phyloP scores from a whole-genome alignment of 1,140 invertebrate genomes.

The Trinorchestia longiramus region DNA sequence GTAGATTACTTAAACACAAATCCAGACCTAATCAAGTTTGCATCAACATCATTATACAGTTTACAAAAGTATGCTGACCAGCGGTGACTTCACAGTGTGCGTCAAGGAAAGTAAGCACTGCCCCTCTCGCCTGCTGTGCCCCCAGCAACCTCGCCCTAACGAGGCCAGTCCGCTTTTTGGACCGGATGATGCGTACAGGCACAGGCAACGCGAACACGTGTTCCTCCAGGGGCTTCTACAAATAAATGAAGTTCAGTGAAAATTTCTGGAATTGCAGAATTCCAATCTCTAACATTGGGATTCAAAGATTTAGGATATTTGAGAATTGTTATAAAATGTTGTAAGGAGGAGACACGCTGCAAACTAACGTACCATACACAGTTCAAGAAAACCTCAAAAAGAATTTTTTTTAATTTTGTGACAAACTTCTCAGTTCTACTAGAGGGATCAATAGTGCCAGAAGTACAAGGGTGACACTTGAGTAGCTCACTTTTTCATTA shows the following conservation, averaged over 20 bases:
- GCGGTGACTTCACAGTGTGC: constrained; percentile 92
- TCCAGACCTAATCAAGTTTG: no score
- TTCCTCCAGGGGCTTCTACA: constrained; percentile 78
- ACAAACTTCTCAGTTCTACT: not conserved
- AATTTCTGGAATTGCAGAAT: constrained; percentile 70
- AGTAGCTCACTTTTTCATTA: no score
- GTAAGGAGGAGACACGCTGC: not conserved
- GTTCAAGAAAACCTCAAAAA: not conserved
- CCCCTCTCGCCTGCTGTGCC: constrained; percentile 81
- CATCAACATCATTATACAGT: not conserved
- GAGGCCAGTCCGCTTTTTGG: constrained; percentile 81
- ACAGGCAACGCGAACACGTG: constrained; percentile 80
- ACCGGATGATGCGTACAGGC: constrained; percentile 78
- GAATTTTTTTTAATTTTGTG: not conserved
- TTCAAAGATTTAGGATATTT: not conserved
- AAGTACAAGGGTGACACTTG: no score
- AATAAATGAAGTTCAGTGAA: constrained; percentile 70
- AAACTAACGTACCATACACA: not conserved
- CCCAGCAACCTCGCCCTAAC: constrained; percentile 89
- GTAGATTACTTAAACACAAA: no score
- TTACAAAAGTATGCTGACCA: constrained; percentile 43
- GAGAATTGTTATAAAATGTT: not conserved
- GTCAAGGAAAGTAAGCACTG: constrained; percentile 90
- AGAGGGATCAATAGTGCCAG: no score
- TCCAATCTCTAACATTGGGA: not conserved